A percentile compares a stretch with the other conserved stretches of the same genome.
Evolutionary conservation across 2,113 vertebrate species (phyloP).

Genomic region (Prolemur simus): DNA sequence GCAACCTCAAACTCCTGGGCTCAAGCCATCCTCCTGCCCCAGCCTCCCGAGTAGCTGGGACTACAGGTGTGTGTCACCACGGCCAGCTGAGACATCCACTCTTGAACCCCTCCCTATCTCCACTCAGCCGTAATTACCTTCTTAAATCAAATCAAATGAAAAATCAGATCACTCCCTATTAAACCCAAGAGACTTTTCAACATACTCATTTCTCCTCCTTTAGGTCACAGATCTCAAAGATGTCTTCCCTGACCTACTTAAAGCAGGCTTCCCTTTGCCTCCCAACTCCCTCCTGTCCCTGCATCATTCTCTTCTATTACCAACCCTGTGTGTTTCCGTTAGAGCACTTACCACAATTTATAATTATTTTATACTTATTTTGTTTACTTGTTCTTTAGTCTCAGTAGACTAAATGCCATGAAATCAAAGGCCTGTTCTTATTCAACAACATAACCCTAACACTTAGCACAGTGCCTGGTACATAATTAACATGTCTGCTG

Average conservation of each 20-base stretch:
- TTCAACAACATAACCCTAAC: neutral
- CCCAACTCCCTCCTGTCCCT: neutral
- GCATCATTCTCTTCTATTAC: neutral
- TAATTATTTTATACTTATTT: neutral
- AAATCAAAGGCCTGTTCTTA: neutral
- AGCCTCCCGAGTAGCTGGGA: no score
- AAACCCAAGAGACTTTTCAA: neutral
- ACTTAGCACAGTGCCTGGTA: neutral
- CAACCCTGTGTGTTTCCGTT: neutral
- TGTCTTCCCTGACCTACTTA: neutral
- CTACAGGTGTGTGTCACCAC: no score
- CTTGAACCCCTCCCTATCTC: neutral
- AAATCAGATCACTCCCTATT: neutral
- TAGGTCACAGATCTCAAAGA: neutral
- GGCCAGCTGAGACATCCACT: neutral
- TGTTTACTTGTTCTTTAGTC: neutral
- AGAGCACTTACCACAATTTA: neutral
- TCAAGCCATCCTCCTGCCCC: no score
- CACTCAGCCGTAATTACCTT: neutral
- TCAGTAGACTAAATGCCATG: neutral
- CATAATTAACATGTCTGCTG: neutral
- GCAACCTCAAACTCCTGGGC: no score
- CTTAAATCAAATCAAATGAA: neutral
- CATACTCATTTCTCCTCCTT: neutral
- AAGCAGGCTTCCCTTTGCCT: neutral